These are phyloP conservation scores for Chrysoperla carnea DNA, from an alignment of 1,140 invertebrate species.

Conservation along the genomic window DNA sequence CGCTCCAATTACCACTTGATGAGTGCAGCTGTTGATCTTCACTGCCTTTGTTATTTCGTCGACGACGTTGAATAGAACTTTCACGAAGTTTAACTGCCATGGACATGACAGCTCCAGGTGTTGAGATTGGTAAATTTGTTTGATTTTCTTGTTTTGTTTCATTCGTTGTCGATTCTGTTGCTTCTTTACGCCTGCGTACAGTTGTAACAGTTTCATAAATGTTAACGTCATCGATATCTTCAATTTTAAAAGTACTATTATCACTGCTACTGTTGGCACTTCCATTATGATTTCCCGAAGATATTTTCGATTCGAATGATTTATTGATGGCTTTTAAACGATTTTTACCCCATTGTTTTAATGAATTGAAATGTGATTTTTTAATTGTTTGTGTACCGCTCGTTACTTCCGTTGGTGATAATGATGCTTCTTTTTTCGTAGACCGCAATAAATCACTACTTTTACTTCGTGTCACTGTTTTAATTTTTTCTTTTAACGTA, in stretches of 20 bases:
- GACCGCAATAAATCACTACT: constrained; percentile 44
- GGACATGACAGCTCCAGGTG: constrained; percentile 28
- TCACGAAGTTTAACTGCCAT: constrained; percentile 52
- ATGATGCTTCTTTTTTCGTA: constrained; percentile 27
- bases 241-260: constrained; percentile 6
- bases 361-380: constrained; percentile 57
- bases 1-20: constrained; percentile 86
- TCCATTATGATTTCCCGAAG: too few species aligned
- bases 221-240: constrained; percentile 34
- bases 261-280: constrained; percentile 3
- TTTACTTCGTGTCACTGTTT: constrained; percentile 34
- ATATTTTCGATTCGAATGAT: constrained; percentile 19
- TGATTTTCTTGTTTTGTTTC: constrained; percentile 57
- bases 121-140: constrained; percentile 38
- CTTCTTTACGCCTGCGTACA: constrained; percentile 31
- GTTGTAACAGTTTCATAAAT: constrained; percentile 43
- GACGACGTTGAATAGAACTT: constrained; percentile 42
- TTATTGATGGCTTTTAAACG: constrained; percentile 54
- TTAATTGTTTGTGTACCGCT: constrained; percentile 18
- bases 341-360: constrained; percentile 67
- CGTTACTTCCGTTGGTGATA: constrained; percentile 27
- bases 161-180: constrained; percentile 41
- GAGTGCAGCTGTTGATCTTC: constrained; percentile 64
- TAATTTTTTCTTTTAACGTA: constrained; percentile 11
- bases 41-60: constrained; percentile 29